phyloP scores from a whole-genome alignment of 2,888 invertebrate species.

The Tenthredo notha region DNA sequence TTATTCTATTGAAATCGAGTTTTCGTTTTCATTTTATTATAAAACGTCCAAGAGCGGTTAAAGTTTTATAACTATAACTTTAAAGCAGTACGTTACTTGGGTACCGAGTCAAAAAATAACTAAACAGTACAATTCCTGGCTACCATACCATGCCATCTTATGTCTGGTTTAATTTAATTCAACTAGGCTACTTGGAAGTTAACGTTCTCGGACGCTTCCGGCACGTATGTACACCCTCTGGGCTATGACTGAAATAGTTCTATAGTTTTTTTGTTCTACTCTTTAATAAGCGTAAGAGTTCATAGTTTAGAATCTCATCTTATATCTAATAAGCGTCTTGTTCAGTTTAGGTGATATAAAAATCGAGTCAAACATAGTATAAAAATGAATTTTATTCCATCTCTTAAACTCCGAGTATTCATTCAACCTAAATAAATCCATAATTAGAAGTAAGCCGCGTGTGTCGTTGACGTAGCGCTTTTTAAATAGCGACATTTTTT shows the following conservation, averaged over 20 bases:
- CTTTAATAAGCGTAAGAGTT: slow-evolving; percentile 26
- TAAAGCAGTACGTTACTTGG: neutral
- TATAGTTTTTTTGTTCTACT: neutral
- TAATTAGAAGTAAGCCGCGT: slow-evolving; percentile 3
- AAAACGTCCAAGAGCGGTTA: neutral
- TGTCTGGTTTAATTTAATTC: slow-evolving; percentile 21
- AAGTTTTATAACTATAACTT: neutral
- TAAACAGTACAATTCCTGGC: neutral
- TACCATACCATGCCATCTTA: neutral
- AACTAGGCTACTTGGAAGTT: slow-evolving; percentile 41
- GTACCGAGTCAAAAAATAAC: neutral
- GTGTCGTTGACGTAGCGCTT: slow-evolving; percentile 24
- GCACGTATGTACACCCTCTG: slow-evolving; percentile 1
- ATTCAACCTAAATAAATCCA: neutral
- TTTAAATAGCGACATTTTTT: slow-evolving; percentile 51
- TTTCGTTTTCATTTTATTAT: neutral
- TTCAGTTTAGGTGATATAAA: neutral
- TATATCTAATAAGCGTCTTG: neutral
- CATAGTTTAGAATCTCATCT: neutral
- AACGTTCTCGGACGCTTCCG: slow-evolving; percentile 36
- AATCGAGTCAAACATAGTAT: neutral
- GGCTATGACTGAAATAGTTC: slow-evolving; percentile 48
- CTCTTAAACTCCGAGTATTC: neutral
- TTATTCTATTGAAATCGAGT: neutral
- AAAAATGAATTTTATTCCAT: neutral